Evolutionary conservation across 2,888 invertebrate genomes (phyloP).

Genomic region (Epicampocera succincta): DNA sequence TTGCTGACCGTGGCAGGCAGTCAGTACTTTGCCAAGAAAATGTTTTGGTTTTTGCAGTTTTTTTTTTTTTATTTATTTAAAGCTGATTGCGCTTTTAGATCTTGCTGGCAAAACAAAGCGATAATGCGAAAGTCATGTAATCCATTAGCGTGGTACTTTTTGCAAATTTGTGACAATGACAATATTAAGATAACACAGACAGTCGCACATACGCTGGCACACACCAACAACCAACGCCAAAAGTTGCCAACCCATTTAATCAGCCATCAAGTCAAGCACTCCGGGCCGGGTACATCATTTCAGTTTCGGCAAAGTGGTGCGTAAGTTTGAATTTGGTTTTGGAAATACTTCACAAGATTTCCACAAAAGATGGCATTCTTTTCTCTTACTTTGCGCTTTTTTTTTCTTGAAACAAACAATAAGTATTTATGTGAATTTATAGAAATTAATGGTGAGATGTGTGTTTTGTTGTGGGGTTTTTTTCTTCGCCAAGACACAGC

Average conservation of each 20-base stretch:
- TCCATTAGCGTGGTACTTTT: constrained; percentile 80
- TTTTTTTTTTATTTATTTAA: constrained; percentile 41
- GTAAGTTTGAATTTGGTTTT: constrained; percentile 38
- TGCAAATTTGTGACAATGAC: constrained; percentile 82
- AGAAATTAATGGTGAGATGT: constrained; percentile 17
- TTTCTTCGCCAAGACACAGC: constrained; percentile 38
- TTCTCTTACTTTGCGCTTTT: constrained; percentile 23
- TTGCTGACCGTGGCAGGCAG: constrained; percentile 36
- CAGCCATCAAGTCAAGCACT: constrained; percentile 2
- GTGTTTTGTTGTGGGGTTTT: not conserved
- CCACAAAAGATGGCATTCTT: constrained; percentile 59
- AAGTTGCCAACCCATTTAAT: not conserved
- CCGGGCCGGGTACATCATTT: constrained; percentile 6
- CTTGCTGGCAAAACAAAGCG: constrained; percentile 80
- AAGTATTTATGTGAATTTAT: not conserved
- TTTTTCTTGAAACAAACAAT: not conserved
- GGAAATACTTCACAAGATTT: constrained; percentile 29
- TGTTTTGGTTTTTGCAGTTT: constrained; percentile 29
- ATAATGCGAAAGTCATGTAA: constrained; percentile 82
- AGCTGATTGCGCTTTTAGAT: constrained; percentile 71
- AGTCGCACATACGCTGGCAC: constrained; percentile 73
- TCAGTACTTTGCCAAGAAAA: constrained; percentile 29
- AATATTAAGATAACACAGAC: constrained; percentile 81
- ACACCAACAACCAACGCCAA: constrained; percentile 43
- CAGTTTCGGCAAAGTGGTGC: constrained; percentile 8